Evolutionary conservation across 2,888 invertebrate species (phyloP).

Genomic region (Flabesymbios commensalis): DNA sequence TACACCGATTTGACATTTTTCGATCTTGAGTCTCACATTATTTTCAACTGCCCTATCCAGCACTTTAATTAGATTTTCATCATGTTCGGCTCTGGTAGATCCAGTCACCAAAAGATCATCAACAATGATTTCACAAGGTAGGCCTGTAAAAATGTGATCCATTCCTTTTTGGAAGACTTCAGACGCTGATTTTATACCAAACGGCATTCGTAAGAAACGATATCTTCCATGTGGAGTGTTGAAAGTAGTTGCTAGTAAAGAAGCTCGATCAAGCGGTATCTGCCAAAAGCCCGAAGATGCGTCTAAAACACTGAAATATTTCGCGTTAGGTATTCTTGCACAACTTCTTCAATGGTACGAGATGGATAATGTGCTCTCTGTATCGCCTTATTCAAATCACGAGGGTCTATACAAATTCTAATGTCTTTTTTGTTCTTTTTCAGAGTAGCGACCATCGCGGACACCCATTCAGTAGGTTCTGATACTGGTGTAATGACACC

Average conservation of each 20-base stretch:
- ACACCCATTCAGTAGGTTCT: conserved; percentile 11
- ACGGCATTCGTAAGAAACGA: conserved; percentile 13
- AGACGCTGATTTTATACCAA: conserved; percentile 6
- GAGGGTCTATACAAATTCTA: conserved; percentile 34
- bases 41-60: background rate
- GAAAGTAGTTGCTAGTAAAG: conserved; percentile 16
- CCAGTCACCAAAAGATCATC: conserved; percentile 5
- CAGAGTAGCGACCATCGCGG: background rate
- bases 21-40: conserved; percentile 6
- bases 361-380: conserved; percentile 31
- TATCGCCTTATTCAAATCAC: conserved; percentile 35
- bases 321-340: conserved; percentile 25
- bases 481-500: background rate
- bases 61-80: background rate
- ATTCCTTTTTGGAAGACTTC: conserved; percentile 3
- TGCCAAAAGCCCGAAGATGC: conserved; percentile 35
- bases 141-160: background rate
- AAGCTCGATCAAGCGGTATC: conserved; percentile 19
- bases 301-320: conserved; percentile 29
- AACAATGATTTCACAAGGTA: background rate
- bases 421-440: background rate
- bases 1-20: no score
- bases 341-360: conserved; percentile 34
- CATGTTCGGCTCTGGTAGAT: background rate
- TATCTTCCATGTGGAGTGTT: conserved; percentile 31